These are phyloP conservation scores for Lordiphosa stackelbergi DNA, from an alignment of 1,140 invertebrate genomes.

Conservation along the genomic window DNA sequence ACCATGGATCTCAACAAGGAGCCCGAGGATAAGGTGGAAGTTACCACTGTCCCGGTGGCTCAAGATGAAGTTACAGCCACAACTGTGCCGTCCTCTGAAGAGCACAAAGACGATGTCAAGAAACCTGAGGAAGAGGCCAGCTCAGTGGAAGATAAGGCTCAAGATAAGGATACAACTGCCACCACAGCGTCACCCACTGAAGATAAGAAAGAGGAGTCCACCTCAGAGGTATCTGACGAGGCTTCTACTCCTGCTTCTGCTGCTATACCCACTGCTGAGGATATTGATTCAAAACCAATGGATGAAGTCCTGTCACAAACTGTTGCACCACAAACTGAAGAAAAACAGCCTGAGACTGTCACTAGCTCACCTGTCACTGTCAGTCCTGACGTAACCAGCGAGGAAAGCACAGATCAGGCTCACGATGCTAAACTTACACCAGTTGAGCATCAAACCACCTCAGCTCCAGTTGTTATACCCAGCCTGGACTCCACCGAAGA, in stretches of 20 bases:
- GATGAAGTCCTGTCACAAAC: slow-evolving; percentile 55
- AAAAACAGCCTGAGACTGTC: slow-evolving; percentile 31
- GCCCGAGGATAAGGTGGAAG: slow-evolving; percentile 12
- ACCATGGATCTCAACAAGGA: background rate
- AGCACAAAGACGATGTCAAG: slow-evolving; percentile 1
- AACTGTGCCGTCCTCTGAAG: slow-evolving; percentile 30
- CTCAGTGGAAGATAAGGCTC: slow-evolving; percentile 10
- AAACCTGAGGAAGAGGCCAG: slow-evolving; percentile 10
- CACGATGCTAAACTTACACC: slow-evolving; percentile 38
- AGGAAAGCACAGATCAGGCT: slow-evolving; percentile 22
- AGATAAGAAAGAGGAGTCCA: slow-evolving; percentile 24
- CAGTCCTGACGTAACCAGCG: slow-evolving; percentile 42
- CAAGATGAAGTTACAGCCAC: slow-evolving; percentile 31
- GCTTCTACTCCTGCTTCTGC: slow-evolving; percentile 30
- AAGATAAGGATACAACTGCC: slow-evolving; percentile 23
- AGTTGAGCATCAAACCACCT: slow-evolving; percentile 35
- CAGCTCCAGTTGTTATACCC: slow-evolving; percentile 33
- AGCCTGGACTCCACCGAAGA: slow-evolving; percentile 64
- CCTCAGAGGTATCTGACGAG: slow-evolving; percentile 10
- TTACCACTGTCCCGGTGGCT: slow-evolving; percentile 9
- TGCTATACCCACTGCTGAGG: slow-evolving; percentile 36
- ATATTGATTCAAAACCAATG: slow-evolving; percentile 47
- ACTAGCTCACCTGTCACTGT: slow-evolving; percentile 24
- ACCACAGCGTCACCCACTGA: slow-evolving; percentile 26
- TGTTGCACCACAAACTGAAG: slow-evolving; percentile 25